Percentiles rank a stretch among this genome's conserved stretches.
Evolutionary conservation across 2,797 vertebrate species (phyloP).

Genomic region (Luscinia luscinia): DNA sequence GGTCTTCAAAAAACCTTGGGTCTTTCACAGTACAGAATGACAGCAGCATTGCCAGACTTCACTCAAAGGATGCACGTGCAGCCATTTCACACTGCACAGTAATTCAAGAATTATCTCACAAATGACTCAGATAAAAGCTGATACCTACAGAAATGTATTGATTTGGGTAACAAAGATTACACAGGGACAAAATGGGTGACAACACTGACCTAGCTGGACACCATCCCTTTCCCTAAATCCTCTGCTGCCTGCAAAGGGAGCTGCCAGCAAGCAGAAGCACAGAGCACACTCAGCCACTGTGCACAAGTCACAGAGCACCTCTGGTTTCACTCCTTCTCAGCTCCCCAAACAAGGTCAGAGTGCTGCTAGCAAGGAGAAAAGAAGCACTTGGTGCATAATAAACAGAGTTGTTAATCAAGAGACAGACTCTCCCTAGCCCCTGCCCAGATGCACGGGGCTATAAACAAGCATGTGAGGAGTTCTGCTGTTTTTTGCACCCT

Average conservation of each 20-base stretch:
- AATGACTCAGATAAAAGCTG: neutral
- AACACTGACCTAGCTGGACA: rapidly evolving
- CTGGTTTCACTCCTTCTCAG: neutral
- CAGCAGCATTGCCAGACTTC: neutral
- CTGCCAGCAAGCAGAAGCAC: neutral
- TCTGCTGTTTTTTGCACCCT: neutral
- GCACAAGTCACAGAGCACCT: neutral
- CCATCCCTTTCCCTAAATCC: neutral
- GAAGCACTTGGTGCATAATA: neutral
- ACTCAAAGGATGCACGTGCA: neutral
- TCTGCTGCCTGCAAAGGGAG: neutral
- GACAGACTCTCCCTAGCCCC: neutral
- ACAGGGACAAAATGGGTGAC: neutral
- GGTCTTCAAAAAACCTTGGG: neutral
- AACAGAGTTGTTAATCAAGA: neutral
- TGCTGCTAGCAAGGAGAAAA: neutral
- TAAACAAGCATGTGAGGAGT: neutral
- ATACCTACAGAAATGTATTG: neutral
- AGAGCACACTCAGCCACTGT: neutral
- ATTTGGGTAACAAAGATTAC: neutral
- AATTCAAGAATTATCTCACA: neutral
- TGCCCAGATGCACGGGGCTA: neutral
- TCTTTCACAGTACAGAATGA: neutral
- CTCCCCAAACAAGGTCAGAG: neutral
- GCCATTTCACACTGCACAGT: neutral